A percentile compares a stretch with the other conserved stretches of the same genome.
Evolutionary conservation across 2,113 vertebrate species (phyloP).

Genomic region (Ifrita kowaldi): DNA sequence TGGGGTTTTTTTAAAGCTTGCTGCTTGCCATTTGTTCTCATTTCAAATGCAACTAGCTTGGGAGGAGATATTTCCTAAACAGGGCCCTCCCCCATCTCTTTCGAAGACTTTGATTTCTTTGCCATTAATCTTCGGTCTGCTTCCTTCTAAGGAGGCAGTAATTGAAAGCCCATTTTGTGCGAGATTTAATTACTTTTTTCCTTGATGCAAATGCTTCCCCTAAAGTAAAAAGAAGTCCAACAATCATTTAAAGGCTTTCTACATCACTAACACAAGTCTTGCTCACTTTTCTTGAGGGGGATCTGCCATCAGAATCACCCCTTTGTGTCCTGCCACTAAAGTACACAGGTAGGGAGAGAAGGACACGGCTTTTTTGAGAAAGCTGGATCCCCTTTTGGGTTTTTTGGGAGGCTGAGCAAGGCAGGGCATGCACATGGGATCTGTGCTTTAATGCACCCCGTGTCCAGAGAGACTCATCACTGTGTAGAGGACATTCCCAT

Average conservation of each 20-base stretch:
- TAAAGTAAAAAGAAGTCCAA: neutral
- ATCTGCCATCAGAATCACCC: neutral
- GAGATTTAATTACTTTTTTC: conserved; percentile 29
- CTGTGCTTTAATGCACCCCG: neutral
- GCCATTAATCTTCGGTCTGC: conserved; percentile 38
- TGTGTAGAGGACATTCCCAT: neutral
- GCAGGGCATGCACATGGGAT: neutral
- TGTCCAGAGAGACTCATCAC: neutral
- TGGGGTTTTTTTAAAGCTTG: neutral
- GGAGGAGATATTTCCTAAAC: conserved; percentile 10
- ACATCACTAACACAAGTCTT: neutral
- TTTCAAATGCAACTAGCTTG: conserved; percentile 31
- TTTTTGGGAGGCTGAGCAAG: neutral
- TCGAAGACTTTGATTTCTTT: conserved; percentile 46
- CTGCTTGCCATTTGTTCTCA: conserved; percentile 14
- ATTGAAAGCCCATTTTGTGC: conserved; percentile 43
- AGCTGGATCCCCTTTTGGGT: neutral
- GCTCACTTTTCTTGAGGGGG: neutral
- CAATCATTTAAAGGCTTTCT: neutral
- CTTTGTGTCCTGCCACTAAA: neutral
- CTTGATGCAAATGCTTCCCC: conserved; percentile 1
- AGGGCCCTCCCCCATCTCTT: neutral
- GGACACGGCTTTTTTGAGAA: neutral
- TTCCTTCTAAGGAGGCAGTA: conserved; percentile 41
- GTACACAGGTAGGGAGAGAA: neutral